phyloP scores from a whole-genome alignment of 2,888 invertebrate species.

The Automeris io region DNA sequence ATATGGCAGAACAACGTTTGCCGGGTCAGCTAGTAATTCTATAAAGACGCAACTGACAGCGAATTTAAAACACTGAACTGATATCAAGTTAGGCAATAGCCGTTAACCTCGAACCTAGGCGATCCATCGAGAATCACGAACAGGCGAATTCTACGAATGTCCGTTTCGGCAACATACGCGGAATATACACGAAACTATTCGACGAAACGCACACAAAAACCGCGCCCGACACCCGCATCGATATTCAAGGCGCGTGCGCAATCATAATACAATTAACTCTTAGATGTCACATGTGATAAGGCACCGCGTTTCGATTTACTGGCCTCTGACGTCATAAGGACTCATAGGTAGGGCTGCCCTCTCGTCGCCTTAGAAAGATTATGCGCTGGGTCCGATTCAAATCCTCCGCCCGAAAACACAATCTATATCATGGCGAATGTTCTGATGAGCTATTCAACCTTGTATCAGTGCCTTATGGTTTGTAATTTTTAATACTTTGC shows the following conservation, averaged over 20 bases:
- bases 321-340: not conserved
- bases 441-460: too few species aligned
- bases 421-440: too few species aligned
- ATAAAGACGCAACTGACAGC: not conserved
- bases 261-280: conserved; percentile 74
- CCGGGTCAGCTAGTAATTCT: too few species aligned
- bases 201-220: conserved; percentile 18
- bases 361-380: too few species aligned
- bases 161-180: conserved; percentile 15
- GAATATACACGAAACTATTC: conserved; percentile 21
- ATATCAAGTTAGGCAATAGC: conserved; percentile 7
- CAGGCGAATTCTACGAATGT: conserved; percentile 14
- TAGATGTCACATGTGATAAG: conserved; percentile 50
- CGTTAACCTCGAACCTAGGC: conserved; percentile 12
- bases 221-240: conserved; percentile 20
- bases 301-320: not conserved
- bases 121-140: conserved; percentile 13
- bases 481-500: too few species aligned
- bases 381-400: too few species aligned
- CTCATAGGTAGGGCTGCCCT: too few species aligned
- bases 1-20: too few species aligned
- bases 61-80: not conserved
- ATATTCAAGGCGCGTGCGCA: conserved; percentile 45
- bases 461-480: too few species aligned
- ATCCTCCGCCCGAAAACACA: too few species aligned